Base-by-base conservation (phyloP, 2,113 vertebrate species). In the Anhinga rufa region DNA sequence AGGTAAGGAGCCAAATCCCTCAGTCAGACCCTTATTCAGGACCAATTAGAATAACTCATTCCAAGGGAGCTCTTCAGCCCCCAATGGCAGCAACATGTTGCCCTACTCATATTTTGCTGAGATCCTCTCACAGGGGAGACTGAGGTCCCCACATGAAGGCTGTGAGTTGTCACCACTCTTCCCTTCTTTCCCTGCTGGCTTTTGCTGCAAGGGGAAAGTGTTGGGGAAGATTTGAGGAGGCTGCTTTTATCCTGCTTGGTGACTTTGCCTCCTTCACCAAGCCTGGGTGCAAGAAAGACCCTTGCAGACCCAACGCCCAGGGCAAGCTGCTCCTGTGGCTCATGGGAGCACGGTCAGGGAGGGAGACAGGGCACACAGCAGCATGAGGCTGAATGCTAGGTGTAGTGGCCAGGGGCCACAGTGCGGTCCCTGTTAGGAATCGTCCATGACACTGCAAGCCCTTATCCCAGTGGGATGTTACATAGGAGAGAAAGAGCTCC, bases 81-180 rank as follows among this genome's bases (percentile, higher is more conserved):
- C 5, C 25, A 10, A 4, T 29, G 15, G 12, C 46, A 40, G 9
- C 26, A 17, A 14, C 1, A 1, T 2, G 15, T 18, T 38, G 12
- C 7, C 22, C 18, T 68, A 7, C 17, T 9, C 0, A 1, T 2
- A 0, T 8, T 58, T 61, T 9, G 5, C 7, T 0, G 0, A 8
- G 4, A 16, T 46, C 7, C 18, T 64, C 21, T 48, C 8, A 4
- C 9, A 16, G 18, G 2, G 18, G 8, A 24, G 9, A 5, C 17
- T 29, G 3, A 20, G 24, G 8, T 17, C 17, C 20, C 6, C 14
- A 24, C 11, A 14, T 22, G 5, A 48, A 66, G 46, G 14, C 15
- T 29, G 3, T 18, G 18, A 52, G 8, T n/a, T 3, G 5, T 54
- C 10, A 34, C 17, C 22, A 12, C 7, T 15, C 15, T 7, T 14